A percentile compares a stretch with the other conserved stretches of the same genome.
These are phyloP conservation scores for Chondrosia reniformis DNA, from an alignment of 37 sponge, comb jelly and placozoan species.

Conservation along the genomic window DNA sequence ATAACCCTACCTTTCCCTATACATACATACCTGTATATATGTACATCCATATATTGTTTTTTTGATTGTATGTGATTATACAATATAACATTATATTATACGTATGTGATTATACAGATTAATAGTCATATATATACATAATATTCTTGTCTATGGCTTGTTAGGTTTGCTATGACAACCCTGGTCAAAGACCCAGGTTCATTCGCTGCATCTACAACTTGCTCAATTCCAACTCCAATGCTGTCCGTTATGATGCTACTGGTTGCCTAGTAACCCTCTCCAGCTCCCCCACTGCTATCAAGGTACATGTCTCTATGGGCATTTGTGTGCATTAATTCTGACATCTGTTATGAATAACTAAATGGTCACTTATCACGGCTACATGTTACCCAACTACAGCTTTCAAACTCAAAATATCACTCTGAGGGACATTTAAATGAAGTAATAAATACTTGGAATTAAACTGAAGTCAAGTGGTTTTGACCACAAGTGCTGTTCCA, in stretches of 20 bases:
- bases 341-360: too few relatives aligned
- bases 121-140: neutral
- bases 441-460: too few relatives aligned
- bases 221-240: constrained; percentile 81
- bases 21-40: neutral
- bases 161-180: constrained; percentile 92
- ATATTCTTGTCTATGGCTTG: neutral
- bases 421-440: too few relatives aligned
- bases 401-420: too few relatives aligned
- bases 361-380: too few relatives aligned
- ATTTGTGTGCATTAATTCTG: neutral
- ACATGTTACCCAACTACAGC: too few relatives aligned
- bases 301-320: constrained; percentile 45
- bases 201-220: constrained; percentile 96
- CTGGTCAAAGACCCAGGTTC: constrained; percentile 86
- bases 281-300: constrained; percentile 92
- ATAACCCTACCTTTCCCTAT: too few relatives aligned
- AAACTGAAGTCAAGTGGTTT: too few relatives aligned
- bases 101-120: neutral
- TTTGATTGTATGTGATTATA: neutral
- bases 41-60: neutral
- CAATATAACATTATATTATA: too few relatives aligned
- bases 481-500: too few relatives aligned
- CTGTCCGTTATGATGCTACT: constrained; percentile 98
- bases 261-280: constrained; percentile 97